phyloP scores from a whole-genome alignment of 1,140 invertebrate genomes.

The Manduca sexta region DNA sequence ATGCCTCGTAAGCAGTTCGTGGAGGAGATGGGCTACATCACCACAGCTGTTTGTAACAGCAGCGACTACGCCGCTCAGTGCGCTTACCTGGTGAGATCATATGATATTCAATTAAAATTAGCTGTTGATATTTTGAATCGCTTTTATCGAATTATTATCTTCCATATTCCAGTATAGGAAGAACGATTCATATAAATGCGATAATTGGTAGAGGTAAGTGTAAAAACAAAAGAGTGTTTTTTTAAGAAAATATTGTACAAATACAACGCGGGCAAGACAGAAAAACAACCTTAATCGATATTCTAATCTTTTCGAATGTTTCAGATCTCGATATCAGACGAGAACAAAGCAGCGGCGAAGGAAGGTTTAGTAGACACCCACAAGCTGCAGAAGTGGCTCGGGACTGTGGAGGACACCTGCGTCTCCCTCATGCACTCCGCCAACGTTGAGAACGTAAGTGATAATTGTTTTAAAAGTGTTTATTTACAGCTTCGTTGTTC shows the following conservation, averaged over 20 bases:
- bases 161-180: too few relatives aligned
- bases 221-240: too few relatives aligned
- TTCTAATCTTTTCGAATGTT: not conserved
- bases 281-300: too few relatives aligned
- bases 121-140: too few relatives aligned
- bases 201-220: too few relatives aligned
- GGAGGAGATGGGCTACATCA: slow-evolving; percentile 30
- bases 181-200: too few relatives aligned
- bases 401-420: slow-evolving; percentile 26
- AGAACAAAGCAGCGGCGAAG: slow-evolving; percentile 27
- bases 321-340: slow-evolving; percentile 41
- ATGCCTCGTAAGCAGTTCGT: slow-evolving; percentile 36
- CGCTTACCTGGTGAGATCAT: slow-evolving; percentile 38
- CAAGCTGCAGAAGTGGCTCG: slow-evolving; percentile 24
- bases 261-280: too few relatives aligned
- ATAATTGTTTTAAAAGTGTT: not conserved
- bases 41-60: slow-evolving; percentile 34
- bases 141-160: too few relatives aligned
- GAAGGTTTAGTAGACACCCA: slow-evolving; percentile 31
- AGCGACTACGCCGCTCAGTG: slow-evolving; percentile 40
- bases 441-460: slow-evolving; percentile 31
- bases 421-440: slow-evolving; percentile 29
- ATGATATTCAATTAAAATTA: too few relatives aligned
- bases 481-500: too few relatives aligned
- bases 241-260: too few relatives aligned